A percentile compares a stretch with the other conserved stretches of the same genome.
Evolutionary conservation across 1,140 invertebrate species (phyloP).

Genomic region (Anagrus nilaparvatae): DNA sequence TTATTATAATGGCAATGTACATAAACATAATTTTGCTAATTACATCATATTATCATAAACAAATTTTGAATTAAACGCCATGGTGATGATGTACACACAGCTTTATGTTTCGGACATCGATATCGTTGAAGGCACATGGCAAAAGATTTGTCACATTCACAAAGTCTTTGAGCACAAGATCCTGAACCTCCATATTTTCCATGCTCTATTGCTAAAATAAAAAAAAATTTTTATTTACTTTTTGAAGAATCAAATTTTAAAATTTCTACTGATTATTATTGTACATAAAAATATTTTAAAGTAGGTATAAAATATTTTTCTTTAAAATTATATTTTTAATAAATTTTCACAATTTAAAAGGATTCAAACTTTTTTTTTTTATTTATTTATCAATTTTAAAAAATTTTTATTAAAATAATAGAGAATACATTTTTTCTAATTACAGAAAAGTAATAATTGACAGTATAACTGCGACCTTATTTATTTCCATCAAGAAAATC

Average conservation of each 20-base stretch:
- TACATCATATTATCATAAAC: conserved; percentile 49
- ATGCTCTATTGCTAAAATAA: conserved; percentile 51
- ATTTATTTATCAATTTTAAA: too few species aligned
- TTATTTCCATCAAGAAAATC: too few species aligned
- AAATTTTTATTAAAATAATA: too few species aligned
- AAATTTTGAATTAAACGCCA: conserved; percentile 64
- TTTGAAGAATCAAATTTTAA: conserved; percentile 6
- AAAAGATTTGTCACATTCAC: conserved; percentile 74
- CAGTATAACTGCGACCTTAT: too few species aligned
- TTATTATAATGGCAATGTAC: too few species aligned
- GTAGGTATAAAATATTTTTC: neutral
- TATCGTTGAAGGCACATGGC: conserved; percentile 67
- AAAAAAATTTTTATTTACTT: conserved; percentile 8
- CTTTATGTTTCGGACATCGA: conserved; percentile 61
- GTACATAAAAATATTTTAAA: conserved; percentile 7
- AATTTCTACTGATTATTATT: conserved; percentile 1
- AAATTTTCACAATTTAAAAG: too few species aligned
- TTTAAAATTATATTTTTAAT: too few species aligned
- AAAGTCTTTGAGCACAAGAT: conserved; percentile 66
- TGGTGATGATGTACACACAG: conserved; percentile 59
- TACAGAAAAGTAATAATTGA: too few species aligned
- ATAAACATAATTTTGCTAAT: too few species aligned
- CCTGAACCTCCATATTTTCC: conserved; percentile 51
- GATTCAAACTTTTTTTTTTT: too few species aligned
- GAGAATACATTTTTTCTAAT: too few species aligned